Conservation (phyloP, 2,888 invertebrate species). For the Mesopsocus fuscifrons region DNA sequence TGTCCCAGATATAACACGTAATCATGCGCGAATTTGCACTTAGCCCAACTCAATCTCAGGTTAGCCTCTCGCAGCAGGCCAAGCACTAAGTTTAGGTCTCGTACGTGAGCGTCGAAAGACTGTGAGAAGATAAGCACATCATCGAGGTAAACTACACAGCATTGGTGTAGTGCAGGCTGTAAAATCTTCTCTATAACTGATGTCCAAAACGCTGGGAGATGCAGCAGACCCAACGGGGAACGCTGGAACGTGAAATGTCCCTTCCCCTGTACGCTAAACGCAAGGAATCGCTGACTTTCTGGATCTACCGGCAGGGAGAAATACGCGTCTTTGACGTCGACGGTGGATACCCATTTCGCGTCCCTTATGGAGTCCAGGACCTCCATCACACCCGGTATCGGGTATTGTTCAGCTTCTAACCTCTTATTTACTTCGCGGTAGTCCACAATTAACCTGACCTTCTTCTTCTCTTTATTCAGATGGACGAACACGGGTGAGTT, state of each 20-base stretch:
- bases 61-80: neutral
- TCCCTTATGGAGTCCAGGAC: neutral
- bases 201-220: neutral
- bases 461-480: neutral
- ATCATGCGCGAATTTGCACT: constrained; percentile 2
- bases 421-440: neutral
- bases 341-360: neutral
- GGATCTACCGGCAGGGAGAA: neutral
- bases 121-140: neutral
- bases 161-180: neutral
- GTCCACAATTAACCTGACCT: neutral
- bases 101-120: neutral
- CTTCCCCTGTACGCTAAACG: neutral
- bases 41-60: neutral
- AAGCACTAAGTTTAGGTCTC: neutral
- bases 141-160: neutral
- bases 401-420: neutral
- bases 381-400: neutral
- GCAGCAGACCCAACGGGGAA: neutral
- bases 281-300: neutral
- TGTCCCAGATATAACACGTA: constrained; percentile 6
- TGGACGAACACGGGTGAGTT: too few relatives aligned
- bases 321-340: neutral
- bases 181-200: neutral
- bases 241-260: neutral